A percentile compares a stretch with the other conserved stretches of the same genome.
Evolutionary conservation across 1,140 invertebrate species (phyloP).

Genomic region (Ceratosolen solmsi): DNA sequence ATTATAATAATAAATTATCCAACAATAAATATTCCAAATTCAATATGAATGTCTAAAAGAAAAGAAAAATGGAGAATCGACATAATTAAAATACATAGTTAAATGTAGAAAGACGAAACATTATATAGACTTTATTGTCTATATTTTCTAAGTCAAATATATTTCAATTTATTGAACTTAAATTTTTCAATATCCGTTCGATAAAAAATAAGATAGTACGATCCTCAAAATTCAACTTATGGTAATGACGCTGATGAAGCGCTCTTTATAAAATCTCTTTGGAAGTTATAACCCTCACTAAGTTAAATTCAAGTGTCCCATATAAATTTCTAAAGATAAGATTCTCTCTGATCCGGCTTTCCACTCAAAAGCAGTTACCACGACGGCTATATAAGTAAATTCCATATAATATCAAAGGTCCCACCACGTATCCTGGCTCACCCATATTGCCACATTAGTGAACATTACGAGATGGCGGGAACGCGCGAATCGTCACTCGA

Average conservation of each 20-base stretch:
- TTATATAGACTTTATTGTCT: background rate
- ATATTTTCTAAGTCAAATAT: background rate
- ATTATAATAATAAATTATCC: too few relatives aligned
- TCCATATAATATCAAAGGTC: background rate
- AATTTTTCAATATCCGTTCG: background rate
- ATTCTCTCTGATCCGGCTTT: background rate
- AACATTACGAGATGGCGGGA: background rate
- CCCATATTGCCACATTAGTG: background rate
- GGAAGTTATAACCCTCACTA: too few relatives aligned
- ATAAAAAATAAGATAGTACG: background rate
- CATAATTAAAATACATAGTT: background rate
- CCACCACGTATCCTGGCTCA: background rate
- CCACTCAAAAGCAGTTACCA: background rate
- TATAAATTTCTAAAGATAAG: too few relatives aligned
- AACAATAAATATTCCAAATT: too few relatives aligned
- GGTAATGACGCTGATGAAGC: background rate
- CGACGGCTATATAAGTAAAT: background rate
- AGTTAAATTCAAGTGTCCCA: too few relatives aligned
- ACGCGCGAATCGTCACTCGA: background rate
- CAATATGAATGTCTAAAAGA: too few relatives aligned
- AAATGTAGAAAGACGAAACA: background rate
- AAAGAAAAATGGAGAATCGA: background rate
- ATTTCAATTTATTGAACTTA: too few relatives aligned
- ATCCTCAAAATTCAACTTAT: background rate
- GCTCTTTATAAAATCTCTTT: background rate